phyloP scores from a whole-genome alignment of 2,113 vertebrate species.

The Thunnus thynnus region DNA sequence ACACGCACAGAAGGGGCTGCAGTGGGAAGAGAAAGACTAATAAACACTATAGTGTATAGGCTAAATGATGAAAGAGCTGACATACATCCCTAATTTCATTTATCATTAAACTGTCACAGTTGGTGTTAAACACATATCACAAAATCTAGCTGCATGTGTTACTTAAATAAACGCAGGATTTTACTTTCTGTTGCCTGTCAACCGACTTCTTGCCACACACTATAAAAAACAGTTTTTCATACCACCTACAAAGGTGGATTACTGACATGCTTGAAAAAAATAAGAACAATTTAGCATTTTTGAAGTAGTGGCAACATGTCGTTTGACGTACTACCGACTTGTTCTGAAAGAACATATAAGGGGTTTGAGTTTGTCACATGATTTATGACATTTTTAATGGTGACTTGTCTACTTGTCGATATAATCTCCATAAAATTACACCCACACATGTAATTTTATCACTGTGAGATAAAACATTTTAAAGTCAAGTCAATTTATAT shows the following conservation, averaged over 20 bases:
- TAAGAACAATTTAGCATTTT: background rate
- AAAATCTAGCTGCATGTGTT: no score
- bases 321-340: background rate
- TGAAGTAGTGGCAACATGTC: background rate
- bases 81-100: background rate
- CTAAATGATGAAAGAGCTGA: background rate
- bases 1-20: background rate
- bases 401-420: background rate
- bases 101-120: no score
- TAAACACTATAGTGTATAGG: background rate
- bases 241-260: no score
- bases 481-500: background rate
- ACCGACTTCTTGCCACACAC: background rate
- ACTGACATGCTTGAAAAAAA: no score
- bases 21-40: background rate
- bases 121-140: no score
- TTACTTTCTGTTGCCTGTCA: background rate
- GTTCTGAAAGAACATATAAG: background rate
- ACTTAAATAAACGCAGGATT: background rate
- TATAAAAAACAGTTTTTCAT: background rate
- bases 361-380: background rate
- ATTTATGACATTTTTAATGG: background rate
- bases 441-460: background rate
- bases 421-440: slow-evolving; percentile 1
- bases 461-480: background rate